These are phyloP conservation scores for Neodiprion lecontei DNA, from an alignment of 1,140 invertebrate genomes.

Conservation along the genomic window DNA sequence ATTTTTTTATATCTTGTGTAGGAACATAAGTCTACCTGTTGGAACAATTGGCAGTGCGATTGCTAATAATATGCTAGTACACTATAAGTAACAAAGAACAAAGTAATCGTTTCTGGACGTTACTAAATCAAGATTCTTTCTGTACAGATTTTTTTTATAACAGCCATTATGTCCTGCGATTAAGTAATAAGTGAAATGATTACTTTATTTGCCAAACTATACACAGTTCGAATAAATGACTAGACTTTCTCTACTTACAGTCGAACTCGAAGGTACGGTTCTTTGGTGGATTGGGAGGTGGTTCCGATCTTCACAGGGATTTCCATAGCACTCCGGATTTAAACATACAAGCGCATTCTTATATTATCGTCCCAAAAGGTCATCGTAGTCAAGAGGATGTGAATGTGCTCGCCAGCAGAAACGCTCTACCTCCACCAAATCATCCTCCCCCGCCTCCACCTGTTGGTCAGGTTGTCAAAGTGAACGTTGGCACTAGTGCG, in stretches of 20 bases:
- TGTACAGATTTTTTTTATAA: too few relatives aligned
- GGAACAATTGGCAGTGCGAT: too few relatives aligned
- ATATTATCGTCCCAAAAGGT: slow-evolving; percentile 59
- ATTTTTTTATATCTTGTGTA: too few relatives aligned
- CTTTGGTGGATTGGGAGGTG: slow-evolving; percentile 61
- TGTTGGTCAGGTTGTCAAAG: slow-evolving; percentile 76
- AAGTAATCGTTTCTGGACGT: too few relatives aligned
- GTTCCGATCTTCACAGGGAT: slow-evolving; percentile 75
- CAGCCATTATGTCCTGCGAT: too few relatives aligned
- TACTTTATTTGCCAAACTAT: too few relatives aligned
- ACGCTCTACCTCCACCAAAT: slow-evolving; percentile 70
- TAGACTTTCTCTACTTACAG: slow-evolving; percentile 41
- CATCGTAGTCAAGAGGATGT: slow-evolving; percentile 82
- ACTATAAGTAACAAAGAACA: too few relatives aligned
- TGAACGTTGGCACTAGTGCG: slow-evolving; percentile 65
- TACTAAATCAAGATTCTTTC: too few relatives aligned
- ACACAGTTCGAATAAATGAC: too few relatives aligned
- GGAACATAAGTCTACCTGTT: too few relatives aligned
- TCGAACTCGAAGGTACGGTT: slow-evolving; percentile 63
- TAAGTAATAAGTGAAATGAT: too few relatives aligned
- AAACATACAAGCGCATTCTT: slow-evolving; percentile 60
- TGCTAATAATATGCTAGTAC: too few relatives aligned
- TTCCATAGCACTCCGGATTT: slow-evolving; percentile 91
- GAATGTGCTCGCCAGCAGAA: slow-evolving; percentile 61
- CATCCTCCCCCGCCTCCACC: slow-evolving; percentile 76